Conservation (phyloP, 2,797 vertebrate genomes). For the Morelia viridis region DNA sequence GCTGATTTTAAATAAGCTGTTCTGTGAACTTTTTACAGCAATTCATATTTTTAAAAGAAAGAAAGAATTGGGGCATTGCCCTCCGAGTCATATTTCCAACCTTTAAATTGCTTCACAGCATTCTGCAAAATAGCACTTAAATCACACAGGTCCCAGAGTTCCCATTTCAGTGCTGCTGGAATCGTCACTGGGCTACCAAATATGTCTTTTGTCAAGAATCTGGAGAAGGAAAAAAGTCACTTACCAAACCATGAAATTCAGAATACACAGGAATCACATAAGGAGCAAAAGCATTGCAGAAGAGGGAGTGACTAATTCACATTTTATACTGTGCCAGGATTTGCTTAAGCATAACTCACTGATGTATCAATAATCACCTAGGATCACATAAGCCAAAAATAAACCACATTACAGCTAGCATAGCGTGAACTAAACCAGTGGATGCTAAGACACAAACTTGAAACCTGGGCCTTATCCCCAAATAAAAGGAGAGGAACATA, state of each 20-base stretch:
- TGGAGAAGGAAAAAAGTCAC: neutral
- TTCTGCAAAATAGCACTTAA: neutral
- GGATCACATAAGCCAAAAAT: neutral
- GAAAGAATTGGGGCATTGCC: neutral
- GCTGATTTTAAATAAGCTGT: neutral
- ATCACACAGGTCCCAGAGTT: neutral
- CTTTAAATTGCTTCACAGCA: neutral
- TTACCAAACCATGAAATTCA: neutral
- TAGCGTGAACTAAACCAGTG: neutral
- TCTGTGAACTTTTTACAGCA: neutral
- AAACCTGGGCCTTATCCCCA: neutral
- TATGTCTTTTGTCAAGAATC: neutral
- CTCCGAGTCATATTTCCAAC: neutral
- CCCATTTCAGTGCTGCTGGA: neutral
- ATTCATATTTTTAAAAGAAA: neutral
- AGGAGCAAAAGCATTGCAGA: neutral
- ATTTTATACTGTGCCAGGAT: neutral
- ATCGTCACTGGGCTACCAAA: neutral
- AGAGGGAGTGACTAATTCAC: neutral
- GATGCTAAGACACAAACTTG: neutral
- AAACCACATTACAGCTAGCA: neutral
- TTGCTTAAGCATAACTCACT: neutral
- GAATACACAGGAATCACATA: neutral
- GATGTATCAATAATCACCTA: neutral
- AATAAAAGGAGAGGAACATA: neutral